Conservation (phyloP, 2,797 vertebrate species). For the Cynodonichthys magdalenae region DNA sequence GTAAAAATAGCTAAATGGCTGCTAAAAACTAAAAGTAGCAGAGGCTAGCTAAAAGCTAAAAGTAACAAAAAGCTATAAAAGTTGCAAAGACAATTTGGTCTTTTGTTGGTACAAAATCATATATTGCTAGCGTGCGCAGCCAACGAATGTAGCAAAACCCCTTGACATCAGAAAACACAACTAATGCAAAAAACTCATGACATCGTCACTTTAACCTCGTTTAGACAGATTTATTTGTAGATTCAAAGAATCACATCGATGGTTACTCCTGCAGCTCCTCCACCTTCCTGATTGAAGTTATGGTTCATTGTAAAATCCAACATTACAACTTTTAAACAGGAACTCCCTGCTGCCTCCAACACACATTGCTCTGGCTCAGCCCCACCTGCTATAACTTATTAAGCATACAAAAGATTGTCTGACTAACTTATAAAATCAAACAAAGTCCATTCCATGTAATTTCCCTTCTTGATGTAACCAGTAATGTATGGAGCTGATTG, state of each 20-base stretch:
- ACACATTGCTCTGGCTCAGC: conserved; percentile 19
- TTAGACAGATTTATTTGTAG: conserved; percentile 10
- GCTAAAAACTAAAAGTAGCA: no score
- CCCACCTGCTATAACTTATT: conserved; percentile 36
- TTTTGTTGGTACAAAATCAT: conserved; percentile 22
- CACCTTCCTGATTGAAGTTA: conserved; percentile 19
- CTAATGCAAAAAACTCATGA: conserved; percentile 1
- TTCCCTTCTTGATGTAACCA: neutral
- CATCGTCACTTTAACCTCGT: conserved; percentile 16
- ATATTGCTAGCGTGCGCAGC: conserved; percentile 4
- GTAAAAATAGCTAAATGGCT: no score
- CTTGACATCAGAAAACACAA: conserved; percentile 7
- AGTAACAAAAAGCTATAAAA: no score
- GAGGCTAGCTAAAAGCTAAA: no score
- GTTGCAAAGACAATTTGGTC: conserved; percentile 30
- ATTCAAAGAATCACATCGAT: conserved; percentile 28
- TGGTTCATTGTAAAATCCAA: conserved; percentile 10
- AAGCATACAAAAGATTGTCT: conserved; percentile 1
- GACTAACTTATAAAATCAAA: conserved; percentile 4
- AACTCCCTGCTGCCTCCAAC: conserved; percentile 1
- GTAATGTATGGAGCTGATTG: neutral
- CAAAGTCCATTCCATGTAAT: neutral
- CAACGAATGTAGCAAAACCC: conserved; percentile 10
- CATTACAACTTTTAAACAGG: conserved; percentile 28
- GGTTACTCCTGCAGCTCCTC: neutral